Evolutionary conservation across 2,797 vertebrate genomes (phyloP), one percentile per base, ranked within the genome.

Genomic region (Cercopithecus diana): DNA sequence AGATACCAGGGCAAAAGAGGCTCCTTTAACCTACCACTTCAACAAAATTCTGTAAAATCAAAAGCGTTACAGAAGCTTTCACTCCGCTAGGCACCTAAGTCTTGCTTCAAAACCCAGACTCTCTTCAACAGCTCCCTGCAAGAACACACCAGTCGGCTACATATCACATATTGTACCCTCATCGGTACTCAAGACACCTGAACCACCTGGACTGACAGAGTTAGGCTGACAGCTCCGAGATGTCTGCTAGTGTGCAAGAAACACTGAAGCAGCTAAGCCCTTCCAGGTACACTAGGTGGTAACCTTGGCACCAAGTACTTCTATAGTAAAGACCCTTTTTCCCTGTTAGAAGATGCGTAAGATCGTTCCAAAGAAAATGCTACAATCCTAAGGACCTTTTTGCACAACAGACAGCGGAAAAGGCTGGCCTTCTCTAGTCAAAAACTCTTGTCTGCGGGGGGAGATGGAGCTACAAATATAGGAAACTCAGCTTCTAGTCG

Each of bases 181-280:
- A 1, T 17, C 22, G 5, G 55, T 9, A 70, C 89, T 77, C 82
- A 88, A 88, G 76, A 82, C 96, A 93, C 72, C 95, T 85, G 94
- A 92, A 36, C 88, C 95, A 94, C 95, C 96, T 75, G 80, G 52
- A 61, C 75, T 55, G 45, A 45, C 52, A 11, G 88, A 92, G 90
- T 94, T n/a, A 33, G 81, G 75, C n/a, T 75, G 96, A 73, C 96
- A 83, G 96, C 79, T 81, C 86, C 15, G 19, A 87, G 93, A 88
- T 24, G 70, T 48, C 58, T 73, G 79, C 95, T 30, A 36, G 76
- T 6, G 64, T 17, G 76, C 85, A 90, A 26, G 50, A 48, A 61
- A 75, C 92, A 43, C 81, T 0, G 52, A 43, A 72, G 79, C 94
- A 81, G 94, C 94, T 43, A 33, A 82, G 93, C 91, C 33, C 41